Conservation (phyloP, 1,140 invertebrate species). For the Heliconius himera region DNA sequence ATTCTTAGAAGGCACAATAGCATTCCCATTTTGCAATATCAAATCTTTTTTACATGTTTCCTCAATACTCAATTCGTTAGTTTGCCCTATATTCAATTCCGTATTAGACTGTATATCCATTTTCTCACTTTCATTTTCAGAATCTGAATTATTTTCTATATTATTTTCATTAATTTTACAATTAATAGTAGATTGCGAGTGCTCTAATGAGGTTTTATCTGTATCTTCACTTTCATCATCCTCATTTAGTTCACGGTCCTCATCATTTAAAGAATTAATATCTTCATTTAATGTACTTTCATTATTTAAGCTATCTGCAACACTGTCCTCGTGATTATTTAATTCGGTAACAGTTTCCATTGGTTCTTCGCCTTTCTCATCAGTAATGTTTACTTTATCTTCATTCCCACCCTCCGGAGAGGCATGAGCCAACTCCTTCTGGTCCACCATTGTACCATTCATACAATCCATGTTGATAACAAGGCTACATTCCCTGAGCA, state of each 20-base stretch:
- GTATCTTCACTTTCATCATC: not conserved
- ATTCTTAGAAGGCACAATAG: constrained; percentile 9
- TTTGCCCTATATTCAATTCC: not conserved
- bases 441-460: constrained; percentile 63
- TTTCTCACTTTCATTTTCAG: not conserved
- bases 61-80: not conserved
- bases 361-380: not conserved
- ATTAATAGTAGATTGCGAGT: not conserved
- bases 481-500: constrained; percentile 61
- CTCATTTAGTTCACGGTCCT: not conserved
- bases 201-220: not conserved
- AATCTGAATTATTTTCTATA: not conserved
- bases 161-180: not conserved
- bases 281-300: not conserved
- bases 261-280: not conserved
- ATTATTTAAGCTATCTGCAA: not conserved
- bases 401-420: constrained; percentile 28
- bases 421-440: constrained; percentile 44
- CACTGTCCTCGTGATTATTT: not conserved
- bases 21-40: not conserved
- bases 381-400: constrained; percentile 9
- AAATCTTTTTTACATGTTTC: constrained; percentile 11
- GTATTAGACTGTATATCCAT: constrained; percentile 32
- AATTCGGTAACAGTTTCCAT: not conserved
- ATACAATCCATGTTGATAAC: constrained; percentile 66